Base-by-base conservation (phyloP, 2,888 invertebrate genomes). In the Dasysyrphus tricinctus region DNA sequence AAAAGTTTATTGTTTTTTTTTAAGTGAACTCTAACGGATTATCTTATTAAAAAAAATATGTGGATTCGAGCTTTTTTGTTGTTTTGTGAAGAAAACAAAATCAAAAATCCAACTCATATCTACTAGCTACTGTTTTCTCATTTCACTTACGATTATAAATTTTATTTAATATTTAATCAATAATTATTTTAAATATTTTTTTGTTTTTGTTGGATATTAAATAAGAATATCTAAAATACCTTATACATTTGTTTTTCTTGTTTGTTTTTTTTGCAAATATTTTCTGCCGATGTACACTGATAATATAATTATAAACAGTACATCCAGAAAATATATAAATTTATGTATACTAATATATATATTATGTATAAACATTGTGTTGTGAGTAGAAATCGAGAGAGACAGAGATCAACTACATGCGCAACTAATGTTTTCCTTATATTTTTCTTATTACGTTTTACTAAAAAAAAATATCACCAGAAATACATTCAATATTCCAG, bases 151-250 rank as follows among this genome's bases (percentile, higher is more conserved):
- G 90, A 89, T 89, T 91, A 81, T 80, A 80, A 79, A 88, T 87
- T 79, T 84, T 75, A 74, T 80, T 88, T 76, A 74, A 65, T 88
- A 74, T 80, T 88, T 76, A 74, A 70, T 88, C 72, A 88, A 73
- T 88, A 88, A 88, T 77, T 77, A 49, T 54, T 79, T 79, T 83
- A 72, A 83, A 83, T 86, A 70, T 88, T 83, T 70, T 83, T 88
- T 88, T 79, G 72, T 88, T 89, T 88, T 90, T 65, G 29, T 88
- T 91, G 92, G 94, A 94, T 94, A 94, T 94, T 94, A 94, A 94
- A 94, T 94, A 94, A 94, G 94, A 94, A 94, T 94, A 94, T 94
- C 94, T 94, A 94, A 94, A 94, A 94, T 94, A 94, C 94, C 94
- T 91, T 91, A 91, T 81, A 87, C 82, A 83, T 89, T 83, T 88